phyloP scores from a whole-genome alignment of 2,888 invertebrate species.

The Thereva nobilitata region DNA sequence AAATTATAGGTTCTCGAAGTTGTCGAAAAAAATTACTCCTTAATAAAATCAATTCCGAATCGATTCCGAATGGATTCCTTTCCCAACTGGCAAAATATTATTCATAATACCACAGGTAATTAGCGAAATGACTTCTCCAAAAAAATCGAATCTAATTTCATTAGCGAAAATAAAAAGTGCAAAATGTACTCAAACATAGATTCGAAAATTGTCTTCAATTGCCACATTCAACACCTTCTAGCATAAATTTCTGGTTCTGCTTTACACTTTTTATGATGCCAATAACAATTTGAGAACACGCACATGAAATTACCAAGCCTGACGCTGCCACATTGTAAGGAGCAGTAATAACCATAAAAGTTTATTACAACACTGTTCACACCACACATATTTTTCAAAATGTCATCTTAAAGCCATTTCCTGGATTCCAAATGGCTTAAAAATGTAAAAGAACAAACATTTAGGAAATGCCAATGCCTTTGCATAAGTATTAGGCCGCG shows the following conservation, averaged over 20 bases:
- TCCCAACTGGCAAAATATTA: no score
- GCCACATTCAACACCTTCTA: neutral
- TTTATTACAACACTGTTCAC: conserved; percentile 30
- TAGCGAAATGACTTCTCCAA: no score
- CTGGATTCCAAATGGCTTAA: conserved; percentile 17
- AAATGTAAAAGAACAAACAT: conserved; percentile 28
- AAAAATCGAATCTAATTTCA: no score
- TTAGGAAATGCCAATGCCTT: conserved; percentile 22
- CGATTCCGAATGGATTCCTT: no score
- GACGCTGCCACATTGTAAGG: conserved; percentile 1
- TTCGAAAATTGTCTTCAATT: no score
- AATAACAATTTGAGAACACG: conserved; percentile 27
- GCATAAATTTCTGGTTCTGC: neutral
- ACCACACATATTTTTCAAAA: conserved; percentile 30
- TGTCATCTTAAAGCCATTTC: conserved; percentile 29
- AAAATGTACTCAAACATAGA: no score
- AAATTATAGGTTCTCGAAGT: no score
- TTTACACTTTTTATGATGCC: conserved; percentile 28
- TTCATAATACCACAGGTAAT: no score
- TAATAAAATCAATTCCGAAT: no score
- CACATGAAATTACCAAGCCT: conserved; percentile 23
- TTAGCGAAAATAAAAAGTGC: no score
- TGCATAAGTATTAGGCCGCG: conserved; percentile 2
- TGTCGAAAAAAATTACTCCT: no score
- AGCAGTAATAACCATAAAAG: conserved; percentile 28